Evolutionary conservation across 92 coral and sea anemone species (phyloP), one percentile per base, ranked within the genome.

Genomic region (Porites lobata): DNA sequence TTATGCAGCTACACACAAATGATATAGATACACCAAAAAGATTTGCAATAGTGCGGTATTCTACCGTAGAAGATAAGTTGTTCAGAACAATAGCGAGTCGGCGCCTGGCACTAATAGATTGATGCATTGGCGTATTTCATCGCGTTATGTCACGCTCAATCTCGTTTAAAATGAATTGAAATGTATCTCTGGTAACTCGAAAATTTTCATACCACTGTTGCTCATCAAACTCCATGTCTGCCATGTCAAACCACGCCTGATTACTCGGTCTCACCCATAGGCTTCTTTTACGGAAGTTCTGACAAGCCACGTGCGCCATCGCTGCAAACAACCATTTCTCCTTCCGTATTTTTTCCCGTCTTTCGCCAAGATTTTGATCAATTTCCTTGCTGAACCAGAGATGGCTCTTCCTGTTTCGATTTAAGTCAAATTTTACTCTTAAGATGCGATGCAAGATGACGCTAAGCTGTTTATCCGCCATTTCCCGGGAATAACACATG

Each of bases 151-250:
- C 82, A 13, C 53, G 58, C 18, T 72, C 57, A 65, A 88, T 80
- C 62, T 84, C 72, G 58, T 52, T 29, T 43, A 81, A 67, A 65
- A 92, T 75, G 72, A 43, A 82, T 12, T 86, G 78, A 70, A 92
- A 92, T 20, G 91, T 93, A 52, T 71, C 91, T 65, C 87, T 86
- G 38, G 93, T 76, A 24, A 93, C 87, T 53, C 93, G 21, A n/a
- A 93, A 90, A 84, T 93, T 93, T 15, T 73, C 92, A 82, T 85
- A 89, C 95, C 93, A 89, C 62, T 89, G 87, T 43, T 82, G 62
- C 53, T 85, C 87, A 56, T 85, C 82, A 43, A 90, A 85, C 61
- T 69, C 24, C 13, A 75, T 72, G 73, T 91, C 91, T 77, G 90
- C 94, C 74, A 90, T 82, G 15, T 80, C 77, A 80, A 80, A 80